Base-by-base conservation (phyloP, 2,113 vertebrate species). In the Carollia perspicillata region DNA sequence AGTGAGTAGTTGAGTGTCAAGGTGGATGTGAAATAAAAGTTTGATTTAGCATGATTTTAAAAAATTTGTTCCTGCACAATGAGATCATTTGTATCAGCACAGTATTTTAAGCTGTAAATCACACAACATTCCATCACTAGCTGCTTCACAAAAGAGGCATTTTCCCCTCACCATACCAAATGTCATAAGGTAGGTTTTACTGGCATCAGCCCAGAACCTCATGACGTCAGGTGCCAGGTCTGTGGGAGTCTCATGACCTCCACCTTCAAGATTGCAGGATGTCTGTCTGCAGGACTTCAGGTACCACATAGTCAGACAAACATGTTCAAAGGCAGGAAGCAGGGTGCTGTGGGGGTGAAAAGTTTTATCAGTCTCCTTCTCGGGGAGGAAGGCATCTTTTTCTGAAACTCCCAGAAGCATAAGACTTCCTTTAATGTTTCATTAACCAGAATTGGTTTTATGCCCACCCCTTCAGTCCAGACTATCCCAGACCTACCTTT, bases 341-440 rank as follows among this genome's bases (percentile, higher is more conserved):
- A 18, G 5, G 22, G 3, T 35, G 6, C 6, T 74, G 7, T 3
- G 0, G 40, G 1, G 0, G 9, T 68, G 63, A 5, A 66, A 35
- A 60, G 28, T 18, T 51, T 58, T 2, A 16, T 17, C 40, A 14
- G 17, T 74, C 17, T 79, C 13, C 28, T 93, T 22, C 17, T 44
- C 28, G 22, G 22, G 8, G 55, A 83, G 33, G 14, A 84, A 89
- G 51, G 8, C 30, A 80, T n/a, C 18, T 89, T 71, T 75, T 93
- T 77, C 51, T 84, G 53, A 53, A 90, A 80, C 12, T 55, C 5
- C 7, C 65, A 69, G 68, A 71, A 86, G 55, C 35, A 14, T 13
- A 77, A 47, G 26, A 47, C 30, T 81, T 81, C 20, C 65, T 58
- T n/a, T 49, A 22, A 40, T 58, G 37, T 69, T 81, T 42, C 58